Evolutionary conservation across 2,888 invertebrate genomes (phyloP), one percentile per base, ranked within the genome.

Genomic region (Tetragonula carbonaria): DNA sequence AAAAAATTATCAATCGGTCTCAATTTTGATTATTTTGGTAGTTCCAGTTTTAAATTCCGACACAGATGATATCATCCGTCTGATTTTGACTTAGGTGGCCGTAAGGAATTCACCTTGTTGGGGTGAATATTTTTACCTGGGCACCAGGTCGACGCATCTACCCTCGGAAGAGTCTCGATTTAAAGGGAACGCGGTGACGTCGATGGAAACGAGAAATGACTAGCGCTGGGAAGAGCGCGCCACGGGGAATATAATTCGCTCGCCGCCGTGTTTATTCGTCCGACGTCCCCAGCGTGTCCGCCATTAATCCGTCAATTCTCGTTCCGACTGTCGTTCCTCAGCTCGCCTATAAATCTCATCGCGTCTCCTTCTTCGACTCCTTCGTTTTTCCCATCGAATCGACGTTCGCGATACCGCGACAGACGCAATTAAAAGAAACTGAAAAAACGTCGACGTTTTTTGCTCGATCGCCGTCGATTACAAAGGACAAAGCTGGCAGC

Each of bases 291-390:
- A 33, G 11, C 45, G 68, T 21, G 62, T 74, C 50, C 73, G 33
- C 74, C 70, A 74, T 82, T 80, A 74, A 82, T 82, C 80, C 57
- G 70, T 82, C 82, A 62, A 74, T 74, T 80, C 74, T 70, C 74
- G 50, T 82, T 62, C 16, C 55, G 38, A 28, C 53, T 63, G 62
- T 33, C 68, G 50, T 38, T 62, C 28, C 55, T 45, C 14, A 38
- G 11, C 57, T 28, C n/a, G 23, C 2, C 59, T 51, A 66, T 78
- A 78, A 80, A 78, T 78, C 66, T 51, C 33, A 5, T 23, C 45
- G 55, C 55, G 68, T 45, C 50, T 63, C 23, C 18, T 21, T 8
- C 80, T 53, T 13, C 53, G n/a, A n/a, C 45, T 45, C 45, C 45
- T 45, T 8, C 28, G 53, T 21, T 51, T 51, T 50, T 11, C 18